Evolutionary conservation across 1,140 invertebrate species (phyloP).

Genomic region (Lethrus apterus): DNA sequence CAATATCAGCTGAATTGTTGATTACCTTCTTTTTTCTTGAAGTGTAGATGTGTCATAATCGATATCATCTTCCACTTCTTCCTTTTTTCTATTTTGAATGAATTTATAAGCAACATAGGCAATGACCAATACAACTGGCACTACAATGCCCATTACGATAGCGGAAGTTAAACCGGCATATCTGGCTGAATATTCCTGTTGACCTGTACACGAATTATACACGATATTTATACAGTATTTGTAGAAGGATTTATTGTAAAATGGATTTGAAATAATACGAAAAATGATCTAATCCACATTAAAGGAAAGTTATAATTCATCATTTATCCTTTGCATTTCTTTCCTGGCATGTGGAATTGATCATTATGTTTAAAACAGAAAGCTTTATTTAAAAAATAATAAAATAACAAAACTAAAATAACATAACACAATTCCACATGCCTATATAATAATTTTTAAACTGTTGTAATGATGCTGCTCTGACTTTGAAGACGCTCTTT

Average conservation of each 20-base stretch:
- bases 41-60: slow-evolving; percentile 14
- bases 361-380: slow-evolving; percentile 3
- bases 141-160: slow-evolving; percentile 63
- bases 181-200: slow-evolving; percentile 68
- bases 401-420: slow-evolving; percentile 6
- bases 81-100: slow-evolving; percentile 47
- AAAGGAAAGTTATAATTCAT: slow-evolving; percentile 13
- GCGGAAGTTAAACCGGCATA: slow-evolving; percentile 69
- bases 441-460: slow-evolving; percentile 21
- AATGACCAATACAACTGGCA: slow-evolving; percentile 65
- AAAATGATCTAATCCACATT: slow-evolving; percentile 32
- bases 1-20: neutral
- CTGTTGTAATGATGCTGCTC: slow-evolving; percentile 32
- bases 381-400: slow-evolving; percentile 12
- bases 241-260: slow-evolving; percentile 12
- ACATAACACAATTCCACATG: slow-evolving; percentile 20
- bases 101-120: slow-evolving; percentile 62
- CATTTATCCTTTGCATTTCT: slow-evolving; percentile 9
- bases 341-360: slow-evolving; percentile 29
- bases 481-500: slow-evolving; percentile 21
- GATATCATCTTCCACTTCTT: slow-evolving; percentile 46
- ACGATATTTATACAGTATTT: neutral
- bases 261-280: slow-evolving; percentile 19
- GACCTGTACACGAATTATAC: slow-evolving; percentile 46
- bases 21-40: slow-evolving; percentile 14